These are phyloP conservation scores for Esox niger DNA, from an alignment of 2,113 vertebrate genomes.

Conservation along the genomic window DNA sequence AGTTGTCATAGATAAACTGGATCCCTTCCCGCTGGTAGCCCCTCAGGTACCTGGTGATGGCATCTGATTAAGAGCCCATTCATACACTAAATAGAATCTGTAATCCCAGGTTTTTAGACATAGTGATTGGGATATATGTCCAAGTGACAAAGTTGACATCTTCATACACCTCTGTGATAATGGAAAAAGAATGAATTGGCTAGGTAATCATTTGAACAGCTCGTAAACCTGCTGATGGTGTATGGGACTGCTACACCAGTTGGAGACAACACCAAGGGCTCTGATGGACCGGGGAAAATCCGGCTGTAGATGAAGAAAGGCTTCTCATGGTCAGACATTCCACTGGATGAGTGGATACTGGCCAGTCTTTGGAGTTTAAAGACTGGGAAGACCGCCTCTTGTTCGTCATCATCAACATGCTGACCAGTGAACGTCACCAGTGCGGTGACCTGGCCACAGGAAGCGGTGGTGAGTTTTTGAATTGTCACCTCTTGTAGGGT, in stretches of 20 bases:
- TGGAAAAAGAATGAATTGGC: too few relatives aligned
- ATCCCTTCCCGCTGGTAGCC: slow-evolving; percentile 92
- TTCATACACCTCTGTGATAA: too few relatives aligned
- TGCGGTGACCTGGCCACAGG: slow-evolving; percentile 62
- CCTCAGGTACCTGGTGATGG: slow-evolving; percentile 92
- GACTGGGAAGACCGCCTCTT: slow-evolving; percentile 54
- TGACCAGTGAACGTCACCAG: slow-evolving; percentile 65
- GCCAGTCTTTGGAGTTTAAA: slow-evolving; percentile 60
- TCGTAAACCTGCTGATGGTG: slow-evolving; percentile 92
- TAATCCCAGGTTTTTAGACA: too few relatives aligned
- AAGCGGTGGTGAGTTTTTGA: slow-evolving; percentile 66
- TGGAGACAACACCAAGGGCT: slow-evolving; percentile 76
- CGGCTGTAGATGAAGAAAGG: slow-evolving; percentile 79
- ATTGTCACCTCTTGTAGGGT: slow-evolving; percentile 71
- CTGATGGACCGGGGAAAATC: slow-evolving; percentile 59
- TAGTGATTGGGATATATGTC: too few relatives aligned
- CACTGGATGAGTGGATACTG: slow-evolving; percentile 6
- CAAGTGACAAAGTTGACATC: too few relatives aligned
- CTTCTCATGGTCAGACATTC: slow-evolving; percentile 72
- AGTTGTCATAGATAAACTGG: slow-evolving; percentile 84
- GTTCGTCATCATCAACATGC: slow-evolving; percentile 52
- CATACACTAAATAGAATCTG: too few relatives aligned
- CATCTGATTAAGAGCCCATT: too few relatives aligned
- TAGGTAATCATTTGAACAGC: too few relatives aligned
- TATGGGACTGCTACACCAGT: slow-evolving; percentile 80